Percentiles rank a stretch among this genome's conserved stretches.
These are phyloP conservation scores for Drosophila birchii DNA, from an alignment of 2,888 invertebrate species.

Conservation along the genomic window DNA sequence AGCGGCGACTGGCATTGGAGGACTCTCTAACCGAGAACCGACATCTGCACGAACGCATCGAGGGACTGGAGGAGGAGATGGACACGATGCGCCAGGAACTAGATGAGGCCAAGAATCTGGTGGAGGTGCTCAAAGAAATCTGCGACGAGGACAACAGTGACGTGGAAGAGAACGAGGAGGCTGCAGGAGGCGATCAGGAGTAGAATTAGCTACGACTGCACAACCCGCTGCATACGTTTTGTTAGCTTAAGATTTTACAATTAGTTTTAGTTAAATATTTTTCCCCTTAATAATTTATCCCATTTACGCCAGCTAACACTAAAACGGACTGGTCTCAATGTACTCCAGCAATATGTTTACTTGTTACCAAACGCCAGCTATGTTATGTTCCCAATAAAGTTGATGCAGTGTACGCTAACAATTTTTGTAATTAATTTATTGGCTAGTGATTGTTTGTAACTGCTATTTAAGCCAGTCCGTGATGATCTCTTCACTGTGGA, in stretches of 20 bases:
- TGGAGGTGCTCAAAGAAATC: slow-evolving; percentile 91
- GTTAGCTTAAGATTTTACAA: slow-evolving; percentile 52
- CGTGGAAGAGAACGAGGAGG: slow-evolving; percentile 37
- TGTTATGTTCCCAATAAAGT: slow-evolving; percentile 63
- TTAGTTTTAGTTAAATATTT: slow-evolving; percentile 54
- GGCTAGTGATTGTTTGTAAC: slow-evolving; percentile 14
- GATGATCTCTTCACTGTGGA: slow-evolving; percentile 82
- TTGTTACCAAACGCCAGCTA: slow-evolving; percentile 55
- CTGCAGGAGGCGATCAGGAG: slow-evolving; percentile 26
- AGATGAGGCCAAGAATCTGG: slow-evolving; percentile 90
- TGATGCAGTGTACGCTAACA: slow-evolving; percentile 1
- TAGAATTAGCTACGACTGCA: slow-evolving; percentile 11
- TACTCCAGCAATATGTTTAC: slow-evolving; percentile 61
- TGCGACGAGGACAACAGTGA: slow-evolving; percentile 86
- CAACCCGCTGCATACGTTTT: slow-evolving; percentile 36
- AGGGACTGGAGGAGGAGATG: slow-evolving; percentile 86
- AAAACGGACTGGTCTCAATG: slow-evolving; percentile 58
- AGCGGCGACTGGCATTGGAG: slow-evolving; percentile 89
- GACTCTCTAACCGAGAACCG: slow-evolving; percentile 90
- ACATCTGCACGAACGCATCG: slow-evolving; percentile 86
- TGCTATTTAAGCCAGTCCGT: slow-evolving; percentile 80
- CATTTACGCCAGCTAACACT: slow-evolving; percentile 19
- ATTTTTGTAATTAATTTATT: slow-evolving; percentile 11
- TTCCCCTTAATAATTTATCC: slow-evolving; percentile 26
- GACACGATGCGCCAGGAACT: slow-evolving; percentile 89